Conservation (phyloP, 2,797 vertebrate species). For the Salmo trutta region DNA sequence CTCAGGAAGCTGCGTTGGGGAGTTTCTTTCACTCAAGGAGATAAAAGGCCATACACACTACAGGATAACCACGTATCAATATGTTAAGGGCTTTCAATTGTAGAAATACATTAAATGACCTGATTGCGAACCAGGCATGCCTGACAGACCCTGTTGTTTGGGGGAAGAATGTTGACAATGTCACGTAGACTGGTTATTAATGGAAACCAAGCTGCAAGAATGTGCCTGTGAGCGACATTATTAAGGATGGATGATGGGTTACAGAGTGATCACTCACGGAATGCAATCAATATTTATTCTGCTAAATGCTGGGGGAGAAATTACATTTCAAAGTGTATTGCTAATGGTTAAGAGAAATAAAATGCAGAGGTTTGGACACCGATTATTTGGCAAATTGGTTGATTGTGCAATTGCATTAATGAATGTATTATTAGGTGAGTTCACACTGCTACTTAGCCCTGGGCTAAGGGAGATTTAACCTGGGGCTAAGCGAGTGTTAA, state of each 20-base stretch:
- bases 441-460: no score
- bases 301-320: slow-evolving; percentile 56
- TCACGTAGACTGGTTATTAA: slow-evolving; percentile 59
- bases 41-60: slow-evolving; percentile 67
- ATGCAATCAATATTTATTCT: slow-evolving; percentile 64
- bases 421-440: slow-evolving; percentile 17
- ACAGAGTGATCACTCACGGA: slow-evolving; percentile 64
- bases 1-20: slow-evolving; percentile 59
- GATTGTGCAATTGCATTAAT: slow-evolving; percentile 61
- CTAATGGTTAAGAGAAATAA: slow-evolving; percentile 35
- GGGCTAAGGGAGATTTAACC: no score
- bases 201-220: slow-evolving; percentile 61
- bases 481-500: no score
- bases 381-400: slow-evolving; percentile 42
- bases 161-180: slow-evolving; percentile 61
- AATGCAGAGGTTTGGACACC: slow-evolving; percentile 59
- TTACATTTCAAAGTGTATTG: slow-evolving; percentile 52
- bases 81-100: slow-evolving; percentile 71
- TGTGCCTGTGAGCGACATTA: slow-evolving; percentile 63
- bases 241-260: slow-evolving; percentile 68
- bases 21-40: slow-evolving; percentile 55
- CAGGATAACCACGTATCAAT: slow-evolving; percentile 73
- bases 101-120: slow-evolving; percentile 72
- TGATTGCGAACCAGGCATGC: slow-evolving; percentile 49
- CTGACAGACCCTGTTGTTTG: slow-evolving; percentile 59